Percentiles rank a stretch among this genome's conserved stretches.
Evolutionary conservation across 64 coral and sea anemone genomes (phyloP).

Genomic region (Catalaphyllia jardinei): DNA sequence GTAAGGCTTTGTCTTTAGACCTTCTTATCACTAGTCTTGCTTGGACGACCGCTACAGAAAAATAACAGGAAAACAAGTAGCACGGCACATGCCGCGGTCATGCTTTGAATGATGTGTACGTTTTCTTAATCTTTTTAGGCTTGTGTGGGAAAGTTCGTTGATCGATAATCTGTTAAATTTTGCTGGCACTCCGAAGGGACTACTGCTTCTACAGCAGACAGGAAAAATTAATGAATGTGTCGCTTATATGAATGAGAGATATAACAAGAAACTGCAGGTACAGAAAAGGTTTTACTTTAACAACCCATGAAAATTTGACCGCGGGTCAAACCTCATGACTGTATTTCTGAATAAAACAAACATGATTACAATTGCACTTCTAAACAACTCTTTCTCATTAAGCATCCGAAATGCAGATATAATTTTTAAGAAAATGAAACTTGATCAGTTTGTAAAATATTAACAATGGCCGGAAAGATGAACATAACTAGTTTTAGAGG

Average conservation of each 20-base stretch:
- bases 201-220: slow-evolving; percentile 88
- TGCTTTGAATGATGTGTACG: not conserved
- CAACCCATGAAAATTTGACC: not conserved
- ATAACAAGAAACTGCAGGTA: slow-evolving; percentile 96
- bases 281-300: not conserved
- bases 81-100: too few relatives aligned
- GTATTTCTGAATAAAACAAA: not conserved
- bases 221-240: slow-evolving; percentile 95
- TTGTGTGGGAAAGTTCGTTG: slow-evolving; percentile 79
- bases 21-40: too few relatives aligned
- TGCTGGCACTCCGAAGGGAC: slow-evolving; percentile 94
- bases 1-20: too few relatives aligned
- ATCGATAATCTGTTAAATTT: slow-evolving; percentile 98
- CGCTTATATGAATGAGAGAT: slow-evolving; percentile 97
- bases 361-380: too few relatives aligned
- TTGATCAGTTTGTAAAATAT: too few relatives aligned
- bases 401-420: too few relatives aligned
- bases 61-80: too few relatives aligned
- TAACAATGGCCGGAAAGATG: not conserved
- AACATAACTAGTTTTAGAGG: too few relatives aligned
- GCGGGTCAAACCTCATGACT: too few relatives aligned
- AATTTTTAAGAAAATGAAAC: too few relatives aligned
- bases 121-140: slow-evolving; percentile 53
- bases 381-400: too few relatives aligned
- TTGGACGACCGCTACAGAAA: too few relatives aligned